Evolutionary conservation across 2,113 vertebrate genomes (phyloP).

Genomic region (Gobius niger): DNA sequence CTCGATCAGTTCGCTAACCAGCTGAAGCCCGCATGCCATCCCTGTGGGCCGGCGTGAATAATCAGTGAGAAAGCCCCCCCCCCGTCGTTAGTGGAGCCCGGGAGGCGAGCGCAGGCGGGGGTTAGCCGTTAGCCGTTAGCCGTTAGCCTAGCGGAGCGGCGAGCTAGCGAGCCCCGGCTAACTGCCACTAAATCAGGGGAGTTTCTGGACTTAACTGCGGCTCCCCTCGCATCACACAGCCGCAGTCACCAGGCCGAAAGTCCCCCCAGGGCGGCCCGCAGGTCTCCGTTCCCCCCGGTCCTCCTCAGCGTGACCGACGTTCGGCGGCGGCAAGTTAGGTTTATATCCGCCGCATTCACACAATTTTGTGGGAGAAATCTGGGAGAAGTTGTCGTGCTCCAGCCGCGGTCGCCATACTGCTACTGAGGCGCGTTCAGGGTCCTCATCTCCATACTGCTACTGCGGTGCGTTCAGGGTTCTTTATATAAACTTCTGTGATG

Average conservation of each 20-base stretch:
- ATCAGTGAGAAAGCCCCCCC: slow-evolving; percentile 28
- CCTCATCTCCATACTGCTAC: neutral
- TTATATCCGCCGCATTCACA: slow-evolving; percentile 43
- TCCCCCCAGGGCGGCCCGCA: slow-evolving; percentile 16
- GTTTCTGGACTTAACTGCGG: slow-evolving; percentile 63
- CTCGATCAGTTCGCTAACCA: slow-evolving; percentile 48
- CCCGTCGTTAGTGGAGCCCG: slow-evolving; percentile 7
- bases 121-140: slow-evolving; percentile 6
- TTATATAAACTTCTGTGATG: neutral
- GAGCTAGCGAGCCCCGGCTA: slow-evolving; percentile 53
- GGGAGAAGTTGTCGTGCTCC: slow-evolving; percentile 71
- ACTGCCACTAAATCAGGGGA: slow-evolving; percentile 68
- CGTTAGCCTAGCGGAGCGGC: slow-evolving; percentile 32
- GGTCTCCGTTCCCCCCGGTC: slow-evolving; percentile 18
- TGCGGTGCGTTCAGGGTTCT: slow-evolving; percentile 51
- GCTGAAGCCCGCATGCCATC: slow-evolving; percentile 50
- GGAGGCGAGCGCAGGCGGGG: slow-evolving; percentile 26
- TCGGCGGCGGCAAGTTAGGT: neutral
- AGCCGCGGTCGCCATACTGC: slow-evolving; percentile 75
- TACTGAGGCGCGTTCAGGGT: slow-evolving; percentile 58
- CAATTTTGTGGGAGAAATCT: slow-evolving; percentile 62
- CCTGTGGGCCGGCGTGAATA: slow-evolving; percentile 32
- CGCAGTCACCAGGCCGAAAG: slow-evolving; percentile 18
- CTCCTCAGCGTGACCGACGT: slow-evolving; percentile 1
- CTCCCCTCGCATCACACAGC: slow-evolving; percentile 57